A percentile compares a stretch with the other conserved stretches of the same genome.
phyloP scores from a whole-genome alignment of 2,888 invertebrate species.

The Tridacna crocea region DNA sequence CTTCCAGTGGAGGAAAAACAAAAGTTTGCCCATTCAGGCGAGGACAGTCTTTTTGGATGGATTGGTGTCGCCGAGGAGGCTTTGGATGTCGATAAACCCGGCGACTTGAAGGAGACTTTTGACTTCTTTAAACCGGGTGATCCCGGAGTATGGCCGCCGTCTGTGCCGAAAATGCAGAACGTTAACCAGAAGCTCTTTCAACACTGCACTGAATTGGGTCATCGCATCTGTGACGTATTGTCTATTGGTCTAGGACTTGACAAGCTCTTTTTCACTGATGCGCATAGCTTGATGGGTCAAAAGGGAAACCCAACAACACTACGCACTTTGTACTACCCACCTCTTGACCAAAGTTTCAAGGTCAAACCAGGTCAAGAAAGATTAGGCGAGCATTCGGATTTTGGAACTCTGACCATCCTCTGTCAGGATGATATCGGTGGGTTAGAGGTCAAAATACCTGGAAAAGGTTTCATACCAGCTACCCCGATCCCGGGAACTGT shows the following conservation, averaged over 20 bases:
- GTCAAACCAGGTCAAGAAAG: constrained; percentile 58
- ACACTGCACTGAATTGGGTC: background rate
- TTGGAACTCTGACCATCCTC: constrained; percentile 62
- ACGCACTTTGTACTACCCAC: constrained; percentile 23
- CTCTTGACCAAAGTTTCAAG: background rate
- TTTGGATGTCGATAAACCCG: constrained; percentile 33
- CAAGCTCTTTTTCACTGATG: background rate
- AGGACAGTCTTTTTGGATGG: constrained; percentile 28
- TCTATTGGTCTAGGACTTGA: background rate
- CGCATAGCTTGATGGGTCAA: background rate
- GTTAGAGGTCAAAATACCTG: constrained; percentile 48
- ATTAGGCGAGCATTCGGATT: constrained; percentile 67
- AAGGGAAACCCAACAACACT: constrained; percentile 2
- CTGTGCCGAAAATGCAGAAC: background rate
- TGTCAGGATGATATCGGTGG: constrained; percentile 66
- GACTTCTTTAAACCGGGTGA: constrained; percentile 27
- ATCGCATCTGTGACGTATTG: constrained; percentile 12
- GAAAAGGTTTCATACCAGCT: constrained; percentile 89
- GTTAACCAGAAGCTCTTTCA: background rate
- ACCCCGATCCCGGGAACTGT: constrained; percentile 91
- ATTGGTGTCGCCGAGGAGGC: constrained; percentile 26
- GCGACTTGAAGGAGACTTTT: constrained; percentile 46
- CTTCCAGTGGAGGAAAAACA: constrained; percentile 36
- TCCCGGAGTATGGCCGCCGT: constrained; percentile 6
- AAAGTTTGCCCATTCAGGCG: constrained; percentile 14